Base-by-base conservation (phyloP, 2,888 invertebrate genomes). In the Deilephila porcellus region DNA sequence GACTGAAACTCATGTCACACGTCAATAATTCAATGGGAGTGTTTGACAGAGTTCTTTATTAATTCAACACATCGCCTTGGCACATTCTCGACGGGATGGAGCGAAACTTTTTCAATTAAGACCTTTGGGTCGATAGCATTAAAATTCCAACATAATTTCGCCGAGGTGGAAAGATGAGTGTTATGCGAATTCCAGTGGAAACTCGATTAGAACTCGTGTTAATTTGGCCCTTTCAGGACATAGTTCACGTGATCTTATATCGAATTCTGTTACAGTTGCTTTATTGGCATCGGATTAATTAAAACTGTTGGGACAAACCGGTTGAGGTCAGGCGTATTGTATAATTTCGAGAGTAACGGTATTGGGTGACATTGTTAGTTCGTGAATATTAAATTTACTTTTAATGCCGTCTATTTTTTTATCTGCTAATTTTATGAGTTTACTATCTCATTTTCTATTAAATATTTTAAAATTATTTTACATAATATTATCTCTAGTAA, bases 51-150 rank as follows among this genome's bases (percentile, higher is more conserved):
- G 82, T 86, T 88, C 86, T 85, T 89, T 89, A 90, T 86, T 88
- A 90, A 92, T 91, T 92, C 88, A 91, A 90, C 89, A 90, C 87
- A 88, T 87, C 80, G 86, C 84, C 84, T 84, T 82, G 80, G 82
- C 84, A 86, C 86, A 85, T 89, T 88, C 87, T 83, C 82, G 79
- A 73, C 81, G 82, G 81, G 81, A 78, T 64, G 78, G 80, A 78
- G 76, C 79, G 79, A 89, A 94, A 93, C 85, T 94, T 93, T 94
- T 93, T 93, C 91, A 93, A 93, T 94, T 93, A 93, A 90, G 86
- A 85, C 82, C 85, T 85, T 83, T 81, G 81, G 85, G 85, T 86
- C 88, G 88, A 89, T 90, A 83, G 82, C 89, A 90, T 91, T 91
- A 89, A 92, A 92, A 92, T 91, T 92, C 90, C 89, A 81, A 85